A percentile compares a stretch with the other conserved stretches of the same genome.
These are phyloP conservation scores for Nasalis larvatus DNA, from an alignment of 2,113 vertebrate species.

Conservation along the genomic window DNA sequence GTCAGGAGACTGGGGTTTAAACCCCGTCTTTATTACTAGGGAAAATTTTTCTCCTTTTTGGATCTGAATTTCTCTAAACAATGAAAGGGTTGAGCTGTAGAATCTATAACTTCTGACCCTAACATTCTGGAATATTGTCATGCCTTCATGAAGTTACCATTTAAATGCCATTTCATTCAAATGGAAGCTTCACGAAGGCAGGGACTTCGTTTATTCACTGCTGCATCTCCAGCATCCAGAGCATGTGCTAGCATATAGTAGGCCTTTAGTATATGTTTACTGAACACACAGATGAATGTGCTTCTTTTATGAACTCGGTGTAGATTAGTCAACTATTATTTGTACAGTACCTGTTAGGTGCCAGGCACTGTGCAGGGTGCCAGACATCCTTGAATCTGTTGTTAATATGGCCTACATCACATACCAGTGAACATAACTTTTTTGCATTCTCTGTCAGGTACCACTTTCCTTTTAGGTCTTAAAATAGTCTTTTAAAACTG, in stretches of 20 bases:
- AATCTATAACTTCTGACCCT: background rate
- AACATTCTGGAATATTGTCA: background rate
- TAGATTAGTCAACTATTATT: background rate
- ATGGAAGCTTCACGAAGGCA: background rate
- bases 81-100: background rate
- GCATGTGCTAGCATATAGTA: background rate
- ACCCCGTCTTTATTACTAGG: background rate
- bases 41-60: background rate
- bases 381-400: background rate
- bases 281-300: background rate
- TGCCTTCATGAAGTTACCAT: too few species aligned
- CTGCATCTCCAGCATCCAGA: background rate
- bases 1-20: background rate
- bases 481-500: background rate
- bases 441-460: background rate
- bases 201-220: background rate
- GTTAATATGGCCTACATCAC: background rate
- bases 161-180: background rate
- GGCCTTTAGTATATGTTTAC: background rate
- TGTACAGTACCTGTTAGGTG: background rate
- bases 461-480: background rate
- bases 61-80: conserved; percentile 14
- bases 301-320: background rate
- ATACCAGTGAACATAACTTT: background rate
- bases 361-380: background rate